Evolutionary conservation across 2,113 vertebrate genomes (phyloP).

Genomic region (Hemibagrus wyckioides): DNA sequence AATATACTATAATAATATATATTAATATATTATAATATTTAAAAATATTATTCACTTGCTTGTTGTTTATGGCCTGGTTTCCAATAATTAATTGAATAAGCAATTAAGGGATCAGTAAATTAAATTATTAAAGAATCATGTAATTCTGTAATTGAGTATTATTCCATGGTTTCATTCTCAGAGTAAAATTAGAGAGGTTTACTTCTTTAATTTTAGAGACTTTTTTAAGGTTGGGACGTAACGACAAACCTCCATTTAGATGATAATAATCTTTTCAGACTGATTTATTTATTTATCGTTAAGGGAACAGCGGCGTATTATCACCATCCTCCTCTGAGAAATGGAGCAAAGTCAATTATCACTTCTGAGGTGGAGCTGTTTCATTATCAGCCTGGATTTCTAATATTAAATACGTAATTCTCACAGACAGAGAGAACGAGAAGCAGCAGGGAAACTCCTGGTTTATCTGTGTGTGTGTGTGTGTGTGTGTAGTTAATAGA

Average conservation of each 20-base stretch:
- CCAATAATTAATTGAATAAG: neutral
- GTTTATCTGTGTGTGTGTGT: constrained; percentile 1
- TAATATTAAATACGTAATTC: neutral
- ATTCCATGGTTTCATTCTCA: neutral
- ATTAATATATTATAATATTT: no score
- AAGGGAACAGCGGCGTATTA: neutral
- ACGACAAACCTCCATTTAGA: neutral
- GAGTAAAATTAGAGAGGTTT: neutral
- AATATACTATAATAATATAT: no score
- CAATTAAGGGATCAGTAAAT: neutral
- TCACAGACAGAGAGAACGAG: constrained; percentile 18
- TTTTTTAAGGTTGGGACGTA: neutral
- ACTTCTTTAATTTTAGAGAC: neutral
- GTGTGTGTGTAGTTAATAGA: neutral
- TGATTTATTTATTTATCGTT: neutral
- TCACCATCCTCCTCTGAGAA: neutral
- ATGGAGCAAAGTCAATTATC: constrained; percentile 26
- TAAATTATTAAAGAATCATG: neutral
- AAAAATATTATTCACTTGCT: no score
- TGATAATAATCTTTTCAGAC: neutral
- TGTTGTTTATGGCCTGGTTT: neutral
- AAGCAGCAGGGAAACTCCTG: constrained; percentile 10
- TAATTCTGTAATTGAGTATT: neutral
- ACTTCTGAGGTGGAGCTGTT: constrained; percentile 43
- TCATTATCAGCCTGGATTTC: constrained; percentile 43